Percentiles rank a stretch among this genome's conserved stretches.
Evolutionary conservation across 2,888 invertebrate species (phyloP).

Genomic region (Macrosiphum euphorbiae): DNA sequence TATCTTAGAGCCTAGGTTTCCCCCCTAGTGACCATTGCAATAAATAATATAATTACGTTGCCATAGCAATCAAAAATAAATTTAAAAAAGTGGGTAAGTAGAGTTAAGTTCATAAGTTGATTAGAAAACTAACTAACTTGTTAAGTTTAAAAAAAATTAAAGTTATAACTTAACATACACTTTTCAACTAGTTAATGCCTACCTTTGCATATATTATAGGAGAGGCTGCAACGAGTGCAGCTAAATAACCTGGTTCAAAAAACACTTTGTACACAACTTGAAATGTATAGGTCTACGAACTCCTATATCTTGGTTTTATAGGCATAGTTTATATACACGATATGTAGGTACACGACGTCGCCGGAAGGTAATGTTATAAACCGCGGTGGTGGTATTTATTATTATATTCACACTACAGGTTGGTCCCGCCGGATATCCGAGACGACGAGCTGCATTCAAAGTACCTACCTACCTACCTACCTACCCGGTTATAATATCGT

Average conservation of each 20-base stretch:
- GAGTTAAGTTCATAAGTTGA: too few species aligned
- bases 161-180: too few species aligned
- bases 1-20: too few species aligned
- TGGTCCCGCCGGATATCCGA: slow-evolving; percentile 48
- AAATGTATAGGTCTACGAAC: not conserved
- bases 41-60: too few species aligned
- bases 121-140: too few species aligned
- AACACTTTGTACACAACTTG: not conserved
- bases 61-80: too few species aligned
- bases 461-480: slow-evolving; percentile 3
- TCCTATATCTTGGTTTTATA: not conserved
- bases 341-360: not conserved
- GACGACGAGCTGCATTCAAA: slow-evolving; percentile 39
- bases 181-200: too few species aligned
- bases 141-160: too few species aligned
- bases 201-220: not conserved
- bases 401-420: slow-evolving; percentile 40
- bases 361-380: not conserved
- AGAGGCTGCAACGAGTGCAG: not conserved
- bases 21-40: too few species aligned
- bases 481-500: slow-evolving; percentile 18
- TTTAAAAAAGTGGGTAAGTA: too few species aligned
- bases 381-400: not conserved
- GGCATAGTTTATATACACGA: not conserved
- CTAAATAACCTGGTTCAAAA: not conserved